Base-by-base conservation (phyloP, 1,140 invertebrate genomes). In the Pseudomyrmex gracilis region DNA sequence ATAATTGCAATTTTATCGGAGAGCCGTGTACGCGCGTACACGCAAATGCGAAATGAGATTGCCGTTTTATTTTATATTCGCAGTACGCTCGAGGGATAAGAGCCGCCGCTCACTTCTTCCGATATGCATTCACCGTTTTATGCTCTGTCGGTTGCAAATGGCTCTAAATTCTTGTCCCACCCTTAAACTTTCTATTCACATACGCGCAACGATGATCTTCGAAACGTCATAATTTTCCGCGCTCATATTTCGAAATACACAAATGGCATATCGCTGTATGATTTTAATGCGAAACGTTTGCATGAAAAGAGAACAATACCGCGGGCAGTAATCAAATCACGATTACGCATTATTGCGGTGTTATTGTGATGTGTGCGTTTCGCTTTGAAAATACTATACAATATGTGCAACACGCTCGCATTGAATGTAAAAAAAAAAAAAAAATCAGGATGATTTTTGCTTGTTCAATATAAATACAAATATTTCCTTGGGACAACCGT, bases 1-100 rank as follows among this genome's bases (percentile, higher is more conserved):
- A 22, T 77, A 67, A 77, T 77, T 77, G 73, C 61, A 55, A 77
- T 77, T 77, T 77, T 77, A 67, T 77, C 73, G 24, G 4, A 12
- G 12, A 43, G 24, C 47, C 8, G 53, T 43, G 60, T 34, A 22
- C 12, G 22, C 47, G 17, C 5, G 34, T 5, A 34, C 34, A 34
- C 5, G 45, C 12, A 51, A 76, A 49, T 20, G n/a, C 45, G 5
- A 7, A 7, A 13, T 15, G 17, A 66, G 43, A 17, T n/a, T 66
- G 15, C 13, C 64, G 24, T 66, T 22, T 4, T 9, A 9, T 66
- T 77, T 43, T 53, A 22, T 67, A n/a, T 15, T 63, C 24, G 24
- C 20, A 15, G 47, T 49, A 67, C 17, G 12, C 22, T 47, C 15
- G 43, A 76, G 24, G 22, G 24, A 76, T 4, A 66, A 64, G 45